A percentile compares a stretch with the other conserved stretches of the same genome.
These are phyloP conservation scores for Leptatherina wallacei DNA, from an alignment of 2,797 vertebrate species.

Conservation along the genomic window DNA sequence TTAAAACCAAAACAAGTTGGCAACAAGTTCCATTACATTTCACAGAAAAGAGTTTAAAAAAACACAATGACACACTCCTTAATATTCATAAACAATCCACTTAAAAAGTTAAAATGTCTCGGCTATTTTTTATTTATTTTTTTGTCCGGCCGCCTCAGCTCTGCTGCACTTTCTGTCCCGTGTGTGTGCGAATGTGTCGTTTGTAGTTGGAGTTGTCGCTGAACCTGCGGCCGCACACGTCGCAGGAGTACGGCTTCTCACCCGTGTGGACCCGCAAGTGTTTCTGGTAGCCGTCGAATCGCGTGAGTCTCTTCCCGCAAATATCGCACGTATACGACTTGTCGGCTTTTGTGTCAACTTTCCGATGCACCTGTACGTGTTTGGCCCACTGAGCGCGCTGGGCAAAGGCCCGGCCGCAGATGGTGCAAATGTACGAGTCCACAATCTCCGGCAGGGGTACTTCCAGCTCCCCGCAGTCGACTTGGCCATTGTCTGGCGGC, in stretches of 20 bases:
- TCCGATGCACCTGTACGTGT: constrained; percentile 57
- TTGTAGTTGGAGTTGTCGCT: constrained; percentile 74
- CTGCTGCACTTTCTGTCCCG: not conserved
- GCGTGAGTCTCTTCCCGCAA: constrained; percentile 66
- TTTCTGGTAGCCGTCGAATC: constrained; percentile 69
- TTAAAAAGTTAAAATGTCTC: not conserved
- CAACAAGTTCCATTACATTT: not conserved
- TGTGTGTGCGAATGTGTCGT: constrained; percentile 59
- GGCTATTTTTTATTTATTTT: not conserved
- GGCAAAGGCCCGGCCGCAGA: constrained; percentile 54
- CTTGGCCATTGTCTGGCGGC: constrained; percentile 8
- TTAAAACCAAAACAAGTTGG: not conserved
- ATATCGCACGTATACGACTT: constrained; percentile 64
- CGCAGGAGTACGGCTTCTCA: constrained; percentile 66
- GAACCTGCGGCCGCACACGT: constrained; percentile 61
- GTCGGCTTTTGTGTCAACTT: constrained; percentile 6
- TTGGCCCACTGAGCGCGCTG: constrained; percentile 60
- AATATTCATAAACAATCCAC: not conserved
- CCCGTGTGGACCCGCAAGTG: constrained; percentile 69
- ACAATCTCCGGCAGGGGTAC: not conserved
- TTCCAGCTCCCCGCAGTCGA: not conserved
- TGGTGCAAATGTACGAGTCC: constrained; percentile 61
- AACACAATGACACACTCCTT: not conserved
- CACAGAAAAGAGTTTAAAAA: not conserved
- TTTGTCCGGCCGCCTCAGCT: constrained; percentile 19